These are phyloP conservation scores for Irena cyanogastra DNA, from an alignment of 2,113 vertebrate genomes.

Conservation along the genomic window DNA sequence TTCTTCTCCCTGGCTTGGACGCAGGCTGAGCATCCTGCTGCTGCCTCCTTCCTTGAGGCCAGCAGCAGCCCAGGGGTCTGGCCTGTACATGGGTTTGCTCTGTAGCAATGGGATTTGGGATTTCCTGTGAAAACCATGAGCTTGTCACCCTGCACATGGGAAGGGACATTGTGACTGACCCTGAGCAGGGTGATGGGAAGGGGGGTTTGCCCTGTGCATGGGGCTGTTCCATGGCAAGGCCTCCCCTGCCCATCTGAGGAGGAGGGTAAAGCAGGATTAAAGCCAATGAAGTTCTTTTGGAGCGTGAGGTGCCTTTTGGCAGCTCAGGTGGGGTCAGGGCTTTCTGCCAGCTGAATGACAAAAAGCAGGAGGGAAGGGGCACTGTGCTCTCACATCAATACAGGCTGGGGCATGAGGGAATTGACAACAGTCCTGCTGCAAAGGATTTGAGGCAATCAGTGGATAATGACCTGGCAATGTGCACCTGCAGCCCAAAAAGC, in stretches of 20 bases:
- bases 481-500: neutral
- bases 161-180: neutral
- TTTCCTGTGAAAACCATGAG: neutral
- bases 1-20: accelerated
- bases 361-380: neutral
- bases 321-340: neutral
- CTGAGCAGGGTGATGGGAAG: neutral
- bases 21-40: neutral
- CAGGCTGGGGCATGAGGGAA: neutral
- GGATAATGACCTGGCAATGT: neutral
- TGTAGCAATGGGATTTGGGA: neutral
- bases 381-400: neutral
- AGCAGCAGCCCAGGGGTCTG: neutral
- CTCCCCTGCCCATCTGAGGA: neutral
- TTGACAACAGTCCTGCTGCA: neutral
- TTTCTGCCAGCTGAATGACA: neutral
- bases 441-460: neutral
- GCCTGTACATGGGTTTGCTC: neutral
- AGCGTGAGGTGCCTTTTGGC: neutral
- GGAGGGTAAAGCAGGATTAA: neutral
- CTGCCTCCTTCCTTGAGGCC: neutral
- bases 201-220: accelerated
- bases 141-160: neutral
- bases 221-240: neutral
- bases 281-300: neutral